Conservation (phyloP, 2,797 vertebrate genomes). For the Dendrocincla tyrannina region DNA sequence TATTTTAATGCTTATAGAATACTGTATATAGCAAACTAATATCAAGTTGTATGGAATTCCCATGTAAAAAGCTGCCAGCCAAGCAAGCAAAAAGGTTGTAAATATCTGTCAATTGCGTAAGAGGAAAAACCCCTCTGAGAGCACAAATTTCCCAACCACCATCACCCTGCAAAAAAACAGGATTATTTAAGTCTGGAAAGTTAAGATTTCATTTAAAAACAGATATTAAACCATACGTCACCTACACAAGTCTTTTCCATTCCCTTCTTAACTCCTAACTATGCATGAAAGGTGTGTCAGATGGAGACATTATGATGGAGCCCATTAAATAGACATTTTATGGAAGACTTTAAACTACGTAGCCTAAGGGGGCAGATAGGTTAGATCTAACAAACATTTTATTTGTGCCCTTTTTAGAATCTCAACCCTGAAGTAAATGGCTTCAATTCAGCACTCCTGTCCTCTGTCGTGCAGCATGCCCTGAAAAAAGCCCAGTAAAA, state of each 20-base stretch:
- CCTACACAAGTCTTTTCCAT: constrained; percentile 51
- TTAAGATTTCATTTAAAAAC: constrained; percentile 61
- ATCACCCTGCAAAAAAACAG: neutral
- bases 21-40: constrained; percentile 7
- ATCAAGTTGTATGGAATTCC: constrained; percentile 36
- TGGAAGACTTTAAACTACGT: neutral
- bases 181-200: constrained; percentile 52
- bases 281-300: constrained; percentile 25
- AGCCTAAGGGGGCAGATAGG: neutral
- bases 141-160: constrained; percentile 28
- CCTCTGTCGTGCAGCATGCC: neutral
- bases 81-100: constrained; percentile 37
- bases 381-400: neutral
- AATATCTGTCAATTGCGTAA: constrained; percentile 53
- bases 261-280: constrained; percentile 22
- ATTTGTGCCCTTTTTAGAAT: neutral
- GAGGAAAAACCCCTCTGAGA: constrained; percentile 45
- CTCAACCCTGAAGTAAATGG: neutral
- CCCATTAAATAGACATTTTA: neutral
- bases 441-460: neutral
- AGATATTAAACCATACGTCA: constrained; percentile 57
- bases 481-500: neutral
- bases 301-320: neutral
- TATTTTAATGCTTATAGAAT: neutral
- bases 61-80: constrained; percentile 36